A percentile compares a stretch with the other conserved stretches of the same genome.
Evolutionary conservation across 1,140 invertebrate species (phyloP).

Genomic region (Zaprionus vittiger): DNA sequence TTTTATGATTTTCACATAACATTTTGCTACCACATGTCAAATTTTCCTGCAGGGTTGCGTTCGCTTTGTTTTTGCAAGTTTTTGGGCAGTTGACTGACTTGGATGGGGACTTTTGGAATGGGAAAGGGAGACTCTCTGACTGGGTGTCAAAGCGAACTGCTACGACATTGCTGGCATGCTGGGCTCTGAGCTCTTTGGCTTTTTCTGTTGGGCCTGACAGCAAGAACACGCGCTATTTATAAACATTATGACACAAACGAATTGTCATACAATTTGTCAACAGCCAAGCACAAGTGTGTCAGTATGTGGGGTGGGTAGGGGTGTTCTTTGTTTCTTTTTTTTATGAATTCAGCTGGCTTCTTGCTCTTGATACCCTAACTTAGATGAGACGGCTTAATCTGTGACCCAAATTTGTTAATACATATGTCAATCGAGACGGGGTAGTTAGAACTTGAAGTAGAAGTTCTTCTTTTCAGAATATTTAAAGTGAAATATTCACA

Average conservation of each 20-base stretch:
- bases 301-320: background rate
- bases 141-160: conserved; percentile 42
- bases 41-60: conserved; percentile 9
- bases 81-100: conserved; percentile 27
- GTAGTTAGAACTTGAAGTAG: background rate
- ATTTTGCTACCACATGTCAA: background rate
- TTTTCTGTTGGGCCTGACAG: conserved; percentile 60
- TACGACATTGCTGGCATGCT: conserved; percentile 43
- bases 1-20: background rate
- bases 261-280: conserved; percentile 83
- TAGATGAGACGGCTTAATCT: conserved; percentile 37
- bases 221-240: conserved; percentile 80
- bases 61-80: conserved; percentile 43
- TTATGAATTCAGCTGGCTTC: conserved; percentile 43
- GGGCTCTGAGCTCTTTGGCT: conserved; percentile 22
- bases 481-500: background rate
- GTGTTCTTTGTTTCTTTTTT: conserved; percentile 28
- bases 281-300: conserved; percentile 63
- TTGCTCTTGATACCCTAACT: conserved; percentile 41
- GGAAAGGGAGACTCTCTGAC: conserved; percentile 10
- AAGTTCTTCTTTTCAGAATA: background rate
- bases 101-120: background rate
- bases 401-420: conserved; percentile 8
- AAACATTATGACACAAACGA: conserved; percentile 83
- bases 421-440: background rate